Base-by-base conservation (phyloP, 2,797 vertebrate species). In the Neostethus bicornis region DNA sequence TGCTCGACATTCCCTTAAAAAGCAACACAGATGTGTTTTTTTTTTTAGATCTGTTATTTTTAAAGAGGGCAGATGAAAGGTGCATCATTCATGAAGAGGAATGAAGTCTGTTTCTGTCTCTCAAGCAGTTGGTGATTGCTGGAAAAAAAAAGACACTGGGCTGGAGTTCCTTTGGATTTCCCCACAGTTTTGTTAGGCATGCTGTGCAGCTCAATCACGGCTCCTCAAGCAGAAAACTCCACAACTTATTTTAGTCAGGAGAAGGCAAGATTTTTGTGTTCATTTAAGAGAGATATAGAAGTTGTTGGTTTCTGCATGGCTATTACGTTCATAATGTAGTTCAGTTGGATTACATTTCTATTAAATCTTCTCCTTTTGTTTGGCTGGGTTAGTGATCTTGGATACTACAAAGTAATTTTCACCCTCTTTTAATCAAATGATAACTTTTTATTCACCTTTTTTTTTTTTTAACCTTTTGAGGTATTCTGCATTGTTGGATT, bases 141-240 rank as follows among this genome's bases (percentile, higher is more conserved):
- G 73, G 73, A 78, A 51, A 78, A 51, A 72, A 68, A 86, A 70
- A 67, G 21, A 61, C 8, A n/a, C 73, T 54, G 13, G 65, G 76
- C 59, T 77, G 44, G 64, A 74, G 67, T 77, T 87, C 85, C 72
- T 83, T 86, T 80, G 87, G 84, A 88, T 84, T 85, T 59, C 62
- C 60, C 79, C 90, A 83, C 87, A 89, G 81, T 75, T 85, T 87
- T 86, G 74, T 74, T 87, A 84, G 74, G 81, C 84, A 78, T 73
- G 84, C 82, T 85, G 81, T 73, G 82, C 66, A 31, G 51, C 67
- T 73, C 69, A 69, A 70, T 85, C 87, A 83, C 83, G 80, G 79
- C 83, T 84, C 64, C 63, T 84, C 55, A 56, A 66, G 75, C 76
- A 77, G 56, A 82, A 78, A 66, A 42, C 53, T 76, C 46, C 53